Evolutionary conservation across 92 coral and sea anemone genomes (phyloP).

Genomic region (Bergia sp.): DNA sequence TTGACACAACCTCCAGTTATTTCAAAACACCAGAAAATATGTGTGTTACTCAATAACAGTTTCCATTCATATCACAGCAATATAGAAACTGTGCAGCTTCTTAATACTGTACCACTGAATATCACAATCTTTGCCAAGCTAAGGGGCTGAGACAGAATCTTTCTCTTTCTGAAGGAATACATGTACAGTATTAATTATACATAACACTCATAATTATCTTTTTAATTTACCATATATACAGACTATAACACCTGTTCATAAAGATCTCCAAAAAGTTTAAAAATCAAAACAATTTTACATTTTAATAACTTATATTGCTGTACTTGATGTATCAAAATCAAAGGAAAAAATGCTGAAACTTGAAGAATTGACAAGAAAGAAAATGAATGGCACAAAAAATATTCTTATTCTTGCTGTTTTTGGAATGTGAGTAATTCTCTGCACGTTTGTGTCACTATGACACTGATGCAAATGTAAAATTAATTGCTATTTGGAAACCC

Average conservation of each 20-base stretch:
- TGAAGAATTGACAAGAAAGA: neutral
- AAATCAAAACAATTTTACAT: neutral
- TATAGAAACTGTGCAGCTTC: too few relatives aligned
- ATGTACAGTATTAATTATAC: too few relatives aligned
- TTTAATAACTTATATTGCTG: neutral
- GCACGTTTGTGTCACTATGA: neutral
- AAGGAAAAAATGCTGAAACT: neutral
- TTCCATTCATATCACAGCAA: too few relatives aligned
- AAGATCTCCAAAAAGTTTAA: neutral
- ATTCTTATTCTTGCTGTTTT: neutral
- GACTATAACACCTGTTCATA: neutral
- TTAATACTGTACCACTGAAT: too few relatives aligned
- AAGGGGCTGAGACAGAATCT: too few relatives aligned
- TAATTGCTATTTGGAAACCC: neutral
- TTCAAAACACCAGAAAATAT: too few relatives aligned
- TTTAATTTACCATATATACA: too few relatives aligned
- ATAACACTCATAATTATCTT: too few relatives aligned
- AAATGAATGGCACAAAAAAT: neutral
- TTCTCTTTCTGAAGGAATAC: too few relatives aligned
- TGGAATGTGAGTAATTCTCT: neutral
- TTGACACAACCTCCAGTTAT: too few relatives aligned
- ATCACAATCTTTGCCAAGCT: too few relatives aligned
- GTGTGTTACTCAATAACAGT: too few relatives aligned
- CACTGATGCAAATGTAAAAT: neutral
- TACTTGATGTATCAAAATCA: neutral